A percentile compares a stretch with the other conserved stretches of the same genome.
Evolutionary conservation across 2,888 invertebrate genomes (phyloP).

Genomic region (Polyommatus icarus): DNA sequence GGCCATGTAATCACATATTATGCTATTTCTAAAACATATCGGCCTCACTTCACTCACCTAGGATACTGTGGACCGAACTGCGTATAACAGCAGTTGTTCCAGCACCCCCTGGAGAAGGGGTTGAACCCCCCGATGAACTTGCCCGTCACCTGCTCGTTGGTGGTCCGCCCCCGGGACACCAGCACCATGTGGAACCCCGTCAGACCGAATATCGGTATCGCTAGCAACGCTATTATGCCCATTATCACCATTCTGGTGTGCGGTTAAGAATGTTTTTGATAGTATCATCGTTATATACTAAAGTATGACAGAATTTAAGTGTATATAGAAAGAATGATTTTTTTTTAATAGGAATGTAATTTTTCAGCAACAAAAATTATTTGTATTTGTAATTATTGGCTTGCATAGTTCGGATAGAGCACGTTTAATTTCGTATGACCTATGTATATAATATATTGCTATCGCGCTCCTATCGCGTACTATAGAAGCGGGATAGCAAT

Average conservation of each 20-base stretch:
- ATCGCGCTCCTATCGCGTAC: no score
- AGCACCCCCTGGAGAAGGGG: constrained; percentile 98
- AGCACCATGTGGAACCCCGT: constrained; percentile 99
- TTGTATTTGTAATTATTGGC: no score
- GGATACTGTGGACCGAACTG: constrained; percentile 99
- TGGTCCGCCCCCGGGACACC: constrained; percentile 97
- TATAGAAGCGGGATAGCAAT: no score
- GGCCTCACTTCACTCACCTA: constrained; percentile 81
- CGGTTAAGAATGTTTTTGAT: constrained; percentile 47
- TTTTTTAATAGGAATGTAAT: no score
- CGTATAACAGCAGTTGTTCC: constrained; percentile 96
- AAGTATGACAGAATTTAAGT: no score
- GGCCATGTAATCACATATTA: no score
- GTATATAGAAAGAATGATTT: no score
- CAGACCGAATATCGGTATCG: constrained; percentile 98
- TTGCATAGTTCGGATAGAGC: no score
- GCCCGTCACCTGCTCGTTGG: constrained; percentile 99
- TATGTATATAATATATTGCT: no score
- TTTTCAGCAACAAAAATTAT: no score
- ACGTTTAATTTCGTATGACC: no score
- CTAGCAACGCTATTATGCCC: constrained; percentile 93
- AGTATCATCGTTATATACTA: background rate
- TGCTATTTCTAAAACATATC: no score
- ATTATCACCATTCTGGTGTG: constrained; percentile 90
- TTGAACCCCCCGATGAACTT: constrained; percentile 99